phyloP scores from a whole-genome alignment of 2,888 invertebrate genomes.

The Dasypolia templi region DNA sequence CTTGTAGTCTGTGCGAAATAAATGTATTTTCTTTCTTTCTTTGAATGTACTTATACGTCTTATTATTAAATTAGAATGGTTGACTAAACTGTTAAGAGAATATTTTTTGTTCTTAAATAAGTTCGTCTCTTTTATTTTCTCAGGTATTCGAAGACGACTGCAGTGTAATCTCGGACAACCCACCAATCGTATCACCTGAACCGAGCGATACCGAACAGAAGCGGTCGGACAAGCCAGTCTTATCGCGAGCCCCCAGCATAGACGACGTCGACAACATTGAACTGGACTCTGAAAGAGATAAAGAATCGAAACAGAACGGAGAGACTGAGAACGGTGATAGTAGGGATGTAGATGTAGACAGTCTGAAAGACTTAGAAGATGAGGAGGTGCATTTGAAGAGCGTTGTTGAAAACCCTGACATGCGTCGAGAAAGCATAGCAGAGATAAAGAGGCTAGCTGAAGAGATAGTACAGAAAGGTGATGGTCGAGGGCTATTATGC shows the following conservation, averaged over 20 bases:
- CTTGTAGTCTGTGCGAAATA: no score
- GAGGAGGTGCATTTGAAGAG: conserved; percentile 83
- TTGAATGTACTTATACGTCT: no score
- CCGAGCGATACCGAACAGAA: conserved; percentile 87
- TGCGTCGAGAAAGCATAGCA: conserved; percentile 87
- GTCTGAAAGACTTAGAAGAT: conserved; percentile 88
- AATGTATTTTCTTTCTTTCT: no score
- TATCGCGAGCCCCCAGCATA: conserved; percentile 88
- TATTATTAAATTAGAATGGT: no score
- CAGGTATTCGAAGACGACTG: conserved; percentile 91
- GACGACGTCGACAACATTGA: conserved; percentile 87
- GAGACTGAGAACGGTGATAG: conserved; percentile 90
- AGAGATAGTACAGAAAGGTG: conserved; percentile 88
- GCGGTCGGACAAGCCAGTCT: conserved; percentile 81
- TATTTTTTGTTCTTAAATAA: no score
- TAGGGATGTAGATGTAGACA: conserved; percentile 89
- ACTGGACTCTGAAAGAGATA: conserved; percentile 83
- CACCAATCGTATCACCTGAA: conserved; percentile 87
- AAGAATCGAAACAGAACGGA: conserved; percentile 85
- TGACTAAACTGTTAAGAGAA: no score
- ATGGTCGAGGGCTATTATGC: conserved; percentile 84
- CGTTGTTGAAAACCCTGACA: conserved; percentile 86
- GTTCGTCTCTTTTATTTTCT: no score
- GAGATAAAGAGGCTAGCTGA: conserved; percentile 88
- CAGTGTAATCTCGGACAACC: conserved; percentile 90